phyloP scores from a whole-genome alignment of 2,888 invertebrate species.

The Branchellion lobata region DNA sequence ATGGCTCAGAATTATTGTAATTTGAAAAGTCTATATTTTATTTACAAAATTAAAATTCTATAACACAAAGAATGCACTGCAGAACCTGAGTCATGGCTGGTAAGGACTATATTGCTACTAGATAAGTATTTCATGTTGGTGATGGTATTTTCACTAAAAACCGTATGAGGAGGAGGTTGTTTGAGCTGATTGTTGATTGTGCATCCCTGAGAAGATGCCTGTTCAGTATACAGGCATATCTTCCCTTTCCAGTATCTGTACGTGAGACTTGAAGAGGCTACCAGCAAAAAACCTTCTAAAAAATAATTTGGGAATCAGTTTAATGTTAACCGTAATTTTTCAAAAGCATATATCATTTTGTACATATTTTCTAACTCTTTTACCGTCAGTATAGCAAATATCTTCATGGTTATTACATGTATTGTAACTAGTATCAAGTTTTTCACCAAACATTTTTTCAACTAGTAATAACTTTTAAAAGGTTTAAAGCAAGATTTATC shows the following conservation, averaged over 20 bases:
- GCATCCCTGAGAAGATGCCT: not conserved
- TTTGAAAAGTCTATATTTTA: too few relatives aligned
- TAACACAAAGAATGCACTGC: too few relatives aligned
- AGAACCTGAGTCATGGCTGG: slow-evolving; percentile 23
- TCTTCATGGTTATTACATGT: not conserved
- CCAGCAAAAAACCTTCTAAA: not conserved
- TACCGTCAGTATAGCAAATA: not conserved
- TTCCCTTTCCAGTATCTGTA: slow-evolving; percentile 17
- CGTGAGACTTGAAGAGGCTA: slow-evolving; percentile 15
- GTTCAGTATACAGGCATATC: not conserved
- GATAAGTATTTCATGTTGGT: not conserved
- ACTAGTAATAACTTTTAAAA: too few relatives aligned
- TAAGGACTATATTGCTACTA: not conserved
- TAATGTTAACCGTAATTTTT: too few relatives aligned
- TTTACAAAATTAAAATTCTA: too few relatives aligned
- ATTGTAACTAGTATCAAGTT: not conserved
- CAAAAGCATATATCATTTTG: not conserved
- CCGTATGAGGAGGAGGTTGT: not conserved
- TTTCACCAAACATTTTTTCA: not conserved
- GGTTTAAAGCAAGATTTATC: not conserved
- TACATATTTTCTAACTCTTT: not conserved
- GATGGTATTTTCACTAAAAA: slow-evolving; percentile 2
- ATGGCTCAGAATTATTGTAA: too few relatives aligned
- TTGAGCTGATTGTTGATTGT: not conserved
- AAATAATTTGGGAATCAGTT: not conserved